These are phyloP conservation scores for Bathynomus jamesi DNA, from an alignment of 1,140 invertebrate species.

Conservation along the genomic window DNA sequence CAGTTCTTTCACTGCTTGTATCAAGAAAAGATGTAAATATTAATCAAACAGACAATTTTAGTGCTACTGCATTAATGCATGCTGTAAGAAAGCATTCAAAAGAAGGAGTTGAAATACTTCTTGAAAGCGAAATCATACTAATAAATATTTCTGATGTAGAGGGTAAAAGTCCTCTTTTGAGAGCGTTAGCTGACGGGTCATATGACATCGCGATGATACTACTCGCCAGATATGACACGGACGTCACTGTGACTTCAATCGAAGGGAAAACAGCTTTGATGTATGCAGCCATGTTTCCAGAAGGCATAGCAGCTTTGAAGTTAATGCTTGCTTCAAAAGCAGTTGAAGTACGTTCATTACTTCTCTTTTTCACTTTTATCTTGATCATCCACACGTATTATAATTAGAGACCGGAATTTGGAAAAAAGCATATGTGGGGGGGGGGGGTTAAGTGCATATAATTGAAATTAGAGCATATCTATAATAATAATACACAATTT, in stretches of 20 bases:
- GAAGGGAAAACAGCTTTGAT: slow-evolving; percentile 32
- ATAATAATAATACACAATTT: no score
- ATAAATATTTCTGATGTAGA: slow-evolving; percentile 33
- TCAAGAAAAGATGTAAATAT: slow-evolving; percentile 23
- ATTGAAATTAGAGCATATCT: no score
- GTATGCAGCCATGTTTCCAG: slow-evolving; percentile 32
- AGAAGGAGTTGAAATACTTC: slow-evolving; percentile 19
- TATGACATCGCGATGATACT: slow-evolving; percentile 33
- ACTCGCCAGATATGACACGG: slow-evolving; percentile 26
- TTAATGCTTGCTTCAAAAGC: slow-evolving; percentile 29
- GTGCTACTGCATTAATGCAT: slow-evolving; percentile 20
- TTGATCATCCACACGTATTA: neutral
- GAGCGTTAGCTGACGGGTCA: slow-evolving; percentile 23
- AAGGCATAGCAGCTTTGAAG: slow-evolving; percentile 29
- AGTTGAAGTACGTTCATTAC: slow-evolving; percentile 16
- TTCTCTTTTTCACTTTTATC: neutral
- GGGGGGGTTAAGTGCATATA: no score
- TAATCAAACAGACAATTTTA: slow-evolving; percentile 27
- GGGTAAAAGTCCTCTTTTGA: slow-evolving; percentile 31
- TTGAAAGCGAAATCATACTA: slow-evolving; percentile 24
- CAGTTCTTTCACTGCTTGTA: slow-evolving; percentile 19
- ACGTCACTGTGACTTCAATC: slow-evolving; percentile 24
- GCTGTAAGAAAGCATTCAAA: slow-evolving; percentile 13
- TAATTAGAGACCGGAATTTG: neutral
- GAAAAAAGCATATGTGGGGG: no score